These are phyloP conservation scores for Solea senegalensis DNA, from an alignment of 2,113 vertebrate species.

Conservation along the genomic window DNA sequence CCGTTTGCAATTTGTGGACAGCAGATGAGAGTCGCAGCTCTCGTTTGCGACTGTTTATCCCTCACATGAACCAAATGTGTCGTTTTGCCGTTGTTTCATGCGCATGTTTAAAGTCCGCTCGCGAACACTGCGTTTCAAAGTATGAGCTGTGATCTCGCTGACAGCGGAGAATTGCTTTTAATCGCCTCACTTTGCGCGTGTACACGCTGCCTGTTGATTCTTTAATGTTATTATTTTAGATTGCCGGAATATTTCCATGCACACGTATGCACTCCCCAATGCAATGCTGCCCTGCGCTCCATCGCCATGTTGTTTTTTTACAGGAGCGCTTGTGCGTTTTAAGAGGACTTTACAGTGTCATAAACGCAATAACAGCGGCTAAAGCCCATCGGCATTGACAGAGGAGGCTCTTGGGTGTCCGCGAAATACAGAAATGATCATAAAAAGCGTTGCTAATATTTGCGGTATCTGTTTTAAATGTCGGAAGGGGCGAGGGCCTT, in stretches of 20 bases:
- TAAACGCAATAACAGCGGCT: constrained; percentile 70
- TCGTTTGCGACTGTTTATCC: constrained; percentile 24
- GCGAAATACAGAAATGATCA: background rate
- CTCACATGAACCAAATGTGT: constrained; percentile 26
- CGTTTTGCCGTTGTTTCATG: constrained; percentile 36
- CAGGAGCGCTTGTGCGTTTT: constrained; percentile 65
- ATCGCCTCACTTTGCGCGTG: background rate
- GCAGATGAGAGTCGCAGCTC: background rate
- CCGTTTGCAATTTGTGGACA: constrained; percentile 21
- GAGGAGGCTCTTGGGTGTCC: constrained; percentile 46
- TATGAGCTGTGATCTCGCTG: background rate
- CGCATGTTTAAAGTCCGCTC: constrained; percentile 49
- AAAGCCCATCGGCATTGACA: constrained; percentile 46
- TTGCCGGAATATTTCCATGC: constrained; percentile 82
- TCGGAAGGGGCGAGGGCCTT: constrained; percentile 84
- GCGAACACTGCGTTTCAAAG: constrained; percentile 23
- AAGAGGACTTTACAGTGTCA: constrained; percentile 70
- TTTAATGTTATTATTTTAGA: constrained; percentile 75
- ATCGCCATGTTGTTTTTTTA: constrained; percentile 91
- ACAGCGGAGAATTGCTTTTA: constrained; percentile 14
- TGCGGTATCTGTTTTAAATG: constrained; percentile 68
- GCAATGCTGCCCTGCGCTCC: constrained; percentile 70
- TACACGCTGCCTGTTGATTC: constrained; percentile 34
- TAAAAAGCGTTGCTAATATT: constrained; percentile 52
- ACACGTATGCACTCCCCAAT: constrained; percentile 84